Evolutionary conservation across 1,140 invertebrate species (phyloP).

Genomic region (Dendroctonus valens): DNA sequence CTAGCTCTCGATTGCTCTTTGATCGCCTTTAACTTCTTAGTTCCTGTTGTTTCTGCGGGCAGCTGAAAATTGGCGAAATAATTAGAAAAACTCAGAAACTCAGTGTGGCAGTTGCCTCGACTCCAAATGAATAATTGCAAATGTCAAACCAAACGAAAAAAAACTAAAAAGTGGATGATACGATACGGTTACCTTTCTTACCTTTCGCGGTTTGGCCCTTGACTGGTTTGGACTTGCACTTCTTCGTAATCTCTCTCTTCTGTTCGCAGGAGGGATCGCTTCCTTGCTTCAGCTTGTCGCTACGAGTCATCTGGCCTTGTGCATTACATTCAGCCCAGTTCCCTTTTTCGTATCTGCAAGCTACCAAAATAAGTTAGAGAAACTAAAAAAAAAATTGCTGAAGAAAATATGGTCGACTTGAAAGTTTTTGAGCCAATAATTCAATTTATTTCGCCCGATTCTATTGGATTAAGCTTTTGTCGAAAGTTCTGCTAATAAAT

Average conservation of each 20-base stretch:
- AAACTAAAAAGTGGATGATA: slow-evolving; percentile 34
- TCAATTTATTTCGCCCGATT: no score
- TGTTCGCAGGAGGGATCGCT: slow-evolving; percentile 71
- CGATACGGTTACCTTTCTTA: slow-evolving; percentile 50
- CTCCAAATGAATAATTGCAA: background rate
- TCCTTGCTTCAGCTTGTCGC: slow-evolving; percentile 70
- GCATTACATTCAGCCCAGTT: slow-evolving; percentile 69
- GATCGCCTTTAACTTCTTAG: slow-evolving; percentile 2
- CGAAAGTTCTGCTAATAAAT: no score
- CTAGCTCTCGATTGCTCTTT: no score
- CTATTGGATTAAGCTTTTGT: no score
- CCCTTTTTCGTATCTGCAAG: slow-evolving; percentile 76
- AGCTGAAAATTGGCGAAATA: slow-evolving; percentile 16
- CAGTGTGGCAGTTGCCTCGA: background rate
- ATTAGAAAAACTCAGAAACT: slow-evolving; percentile 7
- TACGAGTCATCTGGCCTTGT: slow-evolving; percentile 67
- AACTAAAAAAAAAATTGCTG: background rate
- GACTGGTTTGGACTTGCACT: slow-evolving; percentile 70
- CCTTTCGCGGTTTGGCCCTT: slow-evolving; percentile 63
- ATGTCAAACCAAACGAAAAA: slow-evolving; percentile 5
- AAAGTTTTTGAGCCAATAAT: no score
- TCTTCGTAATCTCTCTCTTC: slow-evolving; percentile 68
- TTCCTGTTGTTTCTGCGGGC: slow-evolving; percentile 28
- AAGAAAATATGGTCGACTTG: no score
- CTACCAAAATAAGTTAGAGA: slow-evolving; percentile 49